Base-by-base conservation (phyloP, 2,113 vertebrate species). In the Pseudorhombus dupliciocellatus region DNA sequence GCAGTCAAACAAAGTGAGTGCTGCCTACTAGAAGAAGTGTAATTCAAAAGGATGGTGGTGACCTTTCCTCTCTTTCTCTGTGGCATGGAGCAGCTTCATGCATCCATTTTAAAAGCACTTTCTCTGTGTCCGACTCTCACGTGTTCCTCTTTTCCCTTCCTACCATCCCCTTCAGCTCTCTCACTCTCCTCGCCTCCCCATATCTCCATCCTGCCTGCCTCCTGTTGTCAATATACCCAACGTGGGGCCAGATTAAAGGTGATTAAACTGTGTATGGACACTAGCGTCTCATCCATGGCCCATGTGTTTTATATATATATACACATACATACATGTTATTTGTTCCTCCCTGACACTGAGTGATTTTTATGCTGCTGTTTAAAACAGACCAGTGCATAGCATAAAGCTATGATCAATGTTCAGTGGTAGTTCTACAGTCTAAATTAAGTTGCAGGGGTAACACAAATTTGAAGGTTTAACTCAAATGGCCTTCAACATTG, bases 31-130 rank as follows among this genome's bases (percentile, higher is more conserved):
- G 70, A 42, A 40, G 21, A 80, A 60, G 75, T 84, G 77, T 81
- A 84, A 85, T 89, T 87, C 87, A 79, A 87, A 87, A 77, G 66
- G 85, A 87, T 79, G 30, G 62, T 24, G 52, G 53, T 86, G 84
- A 88, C 87, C 84, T 83, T 74, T 86, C 68, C 77, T 78, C 67
- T 68, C 24, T 74, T 37, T 66, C 63, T 81, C 66, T n/a, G 51
- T 77, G 80, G 72, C 72, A 72, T 44, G 48, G 60, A 70, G 73
- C 73, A 73, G 80, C 78, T 85, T 69, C 53, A 79, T 84, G 84
- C 65, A 1, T 73, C 73, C 76, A 77, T 80, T 80, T 72, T 54
- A 66, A 69, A 81, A 84, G 24, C 68, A 66, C 70, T 70, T 44
- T 80, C 53, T 70, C 40, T 66, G 48, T 56, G 51, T 31, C 30